Conservation (phyloP, 2,888 invertebrate genomes). For the Callinectes sapidus region DNA sequence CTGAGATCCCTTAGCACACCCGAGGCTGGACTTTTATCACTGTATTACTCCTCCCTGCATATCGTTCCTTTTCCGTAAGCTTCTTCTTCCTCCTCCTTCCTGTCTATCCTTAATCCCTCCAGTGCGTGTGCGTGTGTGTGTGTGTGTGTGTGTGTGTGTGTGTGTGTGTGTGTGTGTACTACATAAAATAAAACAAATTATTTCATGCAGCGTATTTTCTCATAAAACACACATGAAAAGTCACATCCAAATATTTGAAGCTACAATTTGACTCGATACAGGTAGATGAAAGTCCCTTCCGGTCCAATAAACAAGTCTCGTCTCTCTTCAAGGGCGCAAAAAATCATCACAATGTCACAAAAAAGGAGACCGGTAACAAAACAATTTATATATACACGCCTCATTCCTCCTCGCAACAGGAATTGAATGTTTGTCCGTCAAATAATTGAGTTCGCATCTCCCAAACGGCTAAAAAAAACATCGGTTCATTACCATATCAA, state of each 20-base stretch:
- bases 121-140: background rate
- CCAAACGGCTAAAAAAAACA: background rate
- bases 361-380: background rate
- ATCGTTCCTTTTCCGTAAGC: background rate
- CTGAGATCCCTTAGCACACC: background rate
- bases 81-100: background rate
- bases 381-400: background rate
- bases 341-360: background rate
- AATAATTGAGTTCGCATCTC: background rate
- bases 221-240: no score
- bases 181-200: no score
- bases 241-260: no score
- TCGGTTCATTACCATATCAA: conserved; percentile 6
- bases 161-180: no score
- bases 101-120: background rate
- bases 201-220: no score
- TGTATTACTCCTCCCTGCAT: background rate
- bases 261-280: no score
- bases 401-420: background rate
- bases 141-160: no score
- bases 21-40: background rate
- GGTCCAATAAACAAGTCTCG: background rate
- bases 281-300: no score
- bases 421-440: background rate
- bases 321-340: background rate